phyloP scores from a whole-genome alignment of 2,888 invertebrate species.

The Zygogramma bicolorata region DNA sequence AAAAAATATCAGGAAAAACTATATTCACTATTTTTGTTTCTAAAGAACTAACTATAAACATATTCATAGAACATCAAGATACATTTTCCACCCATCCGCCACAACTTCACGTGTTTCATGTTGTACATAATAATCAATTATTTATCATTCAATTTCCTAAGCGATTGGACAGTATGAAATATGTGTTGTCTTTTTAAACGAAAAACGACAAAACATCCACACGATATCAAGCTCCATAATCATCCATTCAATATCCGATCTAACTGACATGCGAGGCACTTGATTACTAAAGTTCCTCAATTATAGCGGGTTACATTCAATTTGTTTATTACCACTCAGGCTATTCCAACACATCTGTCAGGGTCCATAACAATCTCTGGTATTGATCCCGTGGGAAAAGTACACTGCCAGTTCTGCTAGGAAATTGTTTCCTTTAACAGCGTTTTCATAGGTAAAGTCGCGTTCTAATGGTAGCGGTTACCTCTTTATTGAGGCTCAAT shows the following conservation, averaged over 20 bases:
- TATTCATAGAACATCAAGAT: too few species aligned
- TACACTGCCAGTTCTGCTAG: slow-evolving; percentile 32
- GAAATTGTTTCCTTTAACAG: slow-evolving; percentile 33
- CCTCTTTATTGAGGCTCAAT: slow-evolving; percentile 14
- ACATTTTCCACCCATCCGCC: too few species aligned
- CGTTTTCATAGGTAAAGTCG: slow-evolving; percentile 25
- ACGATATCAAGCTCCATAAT: background rate
- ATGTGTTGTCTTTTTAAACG: background rate
- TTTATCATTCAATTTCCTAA: background rate
- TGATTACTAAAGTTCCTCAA: background rate
- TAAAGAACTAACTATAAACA: too few species aligned
- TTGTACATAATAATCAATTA: too few species aligned
- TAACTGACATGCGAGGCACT: background rate
- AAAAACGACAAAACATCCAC: background rate
- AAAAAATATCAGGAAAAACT: too few species aligned
- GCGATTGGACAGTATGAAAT: background rate
- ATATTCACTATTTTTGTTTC: too few species aligned
- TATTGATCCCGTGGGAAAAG: slow-evolving; percentile 39
- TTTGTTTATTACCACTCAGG: slow-evolving; percentile 39
- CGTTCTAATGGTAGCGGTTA: slow-evolving; percentile 28
- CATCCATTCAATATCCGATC: background rate
- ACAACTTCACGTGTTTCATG: too few species aligned
- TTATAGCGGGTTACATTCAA: slow-evolving; percentile 24
- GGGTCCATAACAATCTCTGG: slow-evolving; percentile 36
- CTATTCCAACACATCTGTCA: slow-evolving; percentile 38